Evolutionary conservation across 2,888 invertebrate genomes (phyloP).

Genomic region (Hipparchia semele): DNA sequence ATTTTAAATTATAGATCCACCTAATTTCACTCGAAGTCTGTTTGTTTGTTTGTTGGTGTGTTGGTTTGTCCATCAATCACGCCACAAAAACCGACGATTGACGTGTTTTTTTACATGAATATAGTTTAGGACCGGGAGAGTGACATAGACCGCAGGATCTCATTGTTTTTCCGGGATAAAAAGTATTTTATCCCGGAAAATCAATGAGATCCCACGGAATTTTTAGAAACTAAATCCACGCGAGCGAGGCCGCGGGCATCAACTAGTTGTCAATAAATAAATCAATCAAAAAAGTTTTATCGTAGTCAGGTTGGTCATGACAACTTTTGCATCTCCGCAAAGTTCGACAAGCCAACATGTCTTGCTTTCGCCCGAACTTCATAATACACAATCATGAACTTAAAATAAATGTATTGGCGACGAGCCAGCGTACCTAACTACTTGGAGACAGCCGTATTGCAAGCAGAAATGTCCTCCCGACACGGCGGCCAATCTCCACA

Average conservation of each 20-base stretch:
- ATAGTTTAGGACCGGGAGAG: too few relatives aligned
- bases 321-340: background rate
- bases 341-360: constrained; percentile 5
- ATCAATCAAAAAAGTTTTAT: background rate
- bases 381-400: constrained; percentile 4
- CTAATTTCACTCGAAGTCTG: background rate
- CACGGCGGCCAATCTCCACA: too few relatives aligned
- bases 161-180: too few relatives aligned
- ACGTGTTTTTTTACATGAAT: too few relatives aligned
- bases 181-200: too few relatives aligned
- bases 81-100: too few relatives aligned
- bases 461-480: background rate
- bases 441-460: background rate
- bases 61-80: too few relatives aligned
- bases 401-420: constrained; percentile 8
- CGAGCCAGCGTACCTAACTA: background rate
- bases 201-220: too few relatives aligned
- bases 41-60: too few relatives aligned
- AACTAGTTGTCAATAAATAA: background rate
- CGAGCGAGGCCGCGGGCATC: background rate
- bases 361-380: background rate
- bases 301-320: background rate
- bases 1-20: too few relatives aligned
- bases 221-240: background rate
- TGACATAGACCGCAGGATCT: background rate